Conservation (phyloP, 2,113 vertebrate species). For the Atlantisia rogersi region DNA sequence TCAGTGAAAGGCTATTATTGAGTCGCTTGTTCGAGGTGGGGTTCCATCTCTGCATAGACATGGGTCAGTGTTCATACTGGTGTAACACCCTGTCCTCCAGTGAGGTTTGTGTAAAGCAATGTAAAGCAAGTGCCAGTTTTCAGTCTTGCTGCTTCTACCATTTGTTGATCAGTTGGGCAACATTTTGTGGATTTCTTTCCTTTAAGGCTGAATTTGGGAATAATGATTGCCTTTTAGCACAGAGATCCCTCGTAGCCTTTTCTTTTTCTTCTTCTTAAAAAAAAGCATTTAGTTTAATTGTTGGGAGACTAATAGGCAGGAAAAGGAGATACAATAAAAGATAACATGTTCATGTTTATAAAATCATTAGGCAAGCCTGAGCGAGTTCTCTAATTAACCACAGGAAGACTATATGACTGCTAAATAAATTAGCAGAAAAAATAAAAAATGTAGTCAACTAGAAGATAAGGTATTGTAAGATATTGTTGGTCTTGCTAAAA, state of each 20-base stretch:
- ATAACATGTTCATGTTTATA: slow-evolving; percentile 30
- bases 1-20: not conserved
- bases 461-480: not conserved
- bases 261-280: not conserved
- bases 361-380: slow-evolving; percentile 29
- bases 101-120: not conserved
- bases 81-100: not conserved
- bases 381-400: slow-evolving; percentile 28
- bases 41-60: not conserved
- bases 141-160: not conserved
- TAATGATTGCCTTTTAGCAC: not conserved
- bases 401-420: not conserved
- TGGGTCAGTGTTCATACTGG: not conserved
- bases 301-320: slow-evolving; percentile 25
- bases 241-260: not conserved
- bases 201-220: not conserved
- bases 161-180: not conserved
- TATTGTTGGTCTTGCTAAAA: not conserved
- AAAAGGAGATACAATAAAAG: slow-evolving; percentile 17
- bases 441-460: not conserved
- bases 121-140: not conserved
- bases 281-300: slow-evolving; percentile 13
- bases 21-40: not conserved
- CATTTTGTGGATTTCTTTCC: not conserved
- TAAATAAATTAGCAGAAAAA: slow-evolving; percentile 27